These are phyloP conservation scores for Panthera leo DNA, from an alignment of 2,113 vertebrate species.

Conservation along the genomic window DNA sequence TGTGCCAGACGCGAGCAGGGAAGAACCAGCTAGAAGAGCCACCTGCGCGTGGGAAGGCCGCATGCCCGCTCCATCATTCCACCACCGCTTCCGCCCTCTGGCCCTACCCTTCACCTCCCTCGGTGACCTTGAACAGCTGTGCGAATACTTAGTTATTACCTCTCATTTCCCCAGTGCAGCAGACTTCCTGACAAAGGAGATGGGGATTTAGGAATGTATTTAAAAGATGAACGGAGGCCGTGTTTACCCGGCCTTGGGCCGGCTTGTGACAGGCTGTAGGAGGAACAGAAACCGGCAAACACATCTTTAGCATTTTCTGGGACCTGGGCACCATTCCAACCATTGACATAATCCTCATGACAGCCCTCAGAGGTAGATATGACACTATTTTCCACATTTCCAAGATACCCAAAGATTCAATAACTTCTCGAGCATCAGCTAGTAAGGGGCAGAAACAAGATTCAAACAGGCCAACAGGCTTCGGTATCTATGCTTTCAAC, in stretches of 20 bases:
- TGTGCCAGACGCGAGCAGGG: not conserved
- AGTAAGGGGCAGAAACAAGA: not conserved
- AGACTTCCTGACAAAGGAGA: not conserved
- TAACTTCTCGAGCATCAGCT: not conserved
- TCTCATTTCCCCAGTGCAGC: not conserved
- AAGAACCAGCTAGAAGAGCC: not conserved
- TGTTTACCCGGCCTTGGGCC: not conserved
- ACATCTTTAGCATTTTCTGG: not conserved
- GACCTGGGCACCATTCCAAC: not conserved
- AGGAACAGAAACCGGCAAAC: not conserved
- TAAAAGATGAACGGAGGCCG: not conserved
- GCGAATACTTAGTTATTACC: accelerated
- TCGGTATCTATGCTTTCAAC: not conserved
- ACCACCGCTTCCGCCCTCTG: not conserved
- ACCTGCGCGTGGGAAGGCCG: accelerated
- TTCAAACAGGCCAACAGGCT: not conserved
- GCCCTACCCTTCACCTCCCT: not conserved
- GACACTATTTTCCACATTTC: not conserved
- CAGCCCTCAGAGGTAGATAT: accelerated
- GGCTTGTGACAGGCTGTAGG: not conserved
- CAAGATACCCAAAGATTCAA: not conserved
- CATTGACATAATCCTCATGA: not conserved
- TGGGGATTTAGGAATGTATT: not conserved
- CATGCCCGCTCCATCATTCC: not conserved
- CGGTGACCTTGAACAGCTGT: not conserved